Evolutionary conservation across 2,888 invertebrate species (phyloP).

Genomic region (Agrypnus murinus): DNA sequence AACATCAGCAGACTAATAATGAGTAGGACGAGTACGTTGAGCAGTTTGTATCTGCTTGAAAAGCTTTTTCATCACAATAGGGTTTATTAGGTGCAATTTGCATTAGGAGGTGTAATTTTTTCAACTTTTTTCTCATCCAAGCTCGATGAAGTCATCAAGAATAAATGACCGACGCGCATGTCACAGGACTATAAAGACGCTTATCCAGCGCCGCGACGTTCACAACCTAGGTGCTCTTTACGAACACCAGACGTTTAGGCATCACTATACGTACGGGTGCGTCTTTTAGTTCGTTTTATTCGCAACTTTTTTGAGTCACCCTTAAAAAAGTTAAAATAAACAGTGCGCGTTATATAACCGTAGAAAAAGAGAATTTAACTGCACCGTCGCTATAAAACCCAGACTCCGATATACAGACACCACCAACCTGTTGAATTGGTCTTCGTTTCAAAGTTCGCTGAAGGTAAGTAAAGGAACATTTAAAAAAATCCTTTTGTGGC

Average conservation of each 20-base stretch:
- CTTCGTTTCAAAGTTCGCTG: background rate
- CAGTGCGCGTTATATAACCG: conserved; percentile 17
- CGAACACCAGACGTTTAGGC: conserved; percentile 52
- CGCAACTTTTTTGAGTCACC: conserved; percentile 33
- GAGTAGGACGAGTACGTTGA: too few relatives aligned
- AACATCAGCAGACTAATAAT: too few relatives aligned
- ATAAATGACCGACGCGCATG: conserved; percentile 57
- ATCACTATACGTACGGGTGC: conserved; percentile 36
- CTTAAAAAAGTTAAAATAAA: conserved; percentile 12
- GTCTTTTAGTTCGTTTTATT: conserved; percentile 41
- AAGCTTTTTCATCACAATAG: too few relatives aligned
- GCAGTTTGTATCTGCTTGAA: too few relatives aligned
- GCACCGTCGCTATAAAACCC: background rate
- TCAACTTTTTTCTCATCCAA: conserved; percentile 24
- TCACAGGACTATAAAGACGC: conserved; percentile 58
- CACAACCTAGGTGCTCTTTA: conserved; percentile 56
- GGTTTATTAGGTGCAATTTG: background rate
- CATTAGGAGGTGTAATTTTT: background rate
- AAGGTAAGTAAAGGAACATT: conserved; percentile 34
- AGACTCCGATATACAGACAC: conserved; percentile 18
- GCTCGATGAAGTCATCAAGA: conserved; percentile 50
- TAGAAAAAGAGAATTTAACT: conserved; percentile 14
- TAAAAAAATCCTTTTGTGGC: too few relatives aligned
- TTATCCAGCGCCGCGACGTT: conserved; percentile 55
- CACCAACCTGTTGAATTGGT: conserved; percentile 45